Conservation (phyloP, 2,888 invertebrate genomes). For the Cheilosia soror region DNA sequence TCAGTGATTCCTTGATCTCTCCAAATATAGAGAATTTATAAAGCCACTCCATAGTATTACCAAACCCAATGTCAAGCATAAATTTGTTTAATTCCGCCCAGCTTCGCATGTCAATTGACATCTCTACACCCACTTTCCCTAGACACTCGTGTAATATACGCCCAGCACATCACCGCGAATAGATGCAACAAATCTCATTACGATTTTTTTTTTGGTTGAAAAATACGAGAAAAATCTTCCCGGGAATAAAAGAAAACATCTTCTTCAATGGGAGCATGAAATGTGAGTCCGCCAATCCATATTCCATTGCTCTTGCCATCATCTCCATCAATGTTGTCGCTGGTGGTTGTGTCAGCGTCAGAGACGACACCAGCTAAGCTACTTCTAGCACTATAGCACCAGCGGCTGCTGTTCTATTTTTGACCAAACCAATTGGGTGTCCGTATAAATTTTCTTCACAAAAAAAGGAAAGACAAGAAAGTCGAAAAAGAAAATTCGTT, state of each 20-base stretch:
- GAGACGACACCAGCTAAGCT: conserved; percentile 13
- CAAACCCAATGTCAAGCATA: conserved; percentile 22
- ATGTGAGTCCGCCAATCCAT: conserved; percentile 3
- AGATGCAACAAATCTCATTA: conserved; percentile 21
- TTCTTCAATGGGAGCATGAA: conserved; percentile 37
- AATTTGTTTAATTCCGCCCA: conserved; percentile 11
- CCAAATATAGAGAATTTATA: not conserved
- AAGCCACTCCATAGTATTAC: not conserved
- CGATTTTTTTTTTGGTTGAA: conserved; percentile 19
- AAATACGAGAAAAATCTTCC: conserved; percentile 20
- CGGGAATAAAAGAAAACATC: conserved; percentile 26
- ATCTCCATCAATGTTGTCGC: conserved; percentile 52
- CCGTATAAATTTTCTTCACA: conserved; percentile 47
- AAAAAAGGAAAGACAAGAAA: too few species aligned
- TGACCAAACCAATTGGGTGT: conserved; percentile 74
- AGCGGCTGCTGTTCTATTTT: conserved; percentile 69
- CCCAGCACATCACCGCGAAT: conserved; percentile 22
- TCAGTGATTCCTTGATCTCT: not conserved
- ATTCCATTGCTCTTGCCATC: conserved; percentile 36
- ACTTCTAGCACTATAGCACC: conserved; percentile 28
- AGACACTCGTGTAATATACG: conserved; percentile 39
- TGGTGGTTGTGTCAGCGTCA: conserved; percentile 39
- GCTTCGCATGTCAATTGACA: conserved; percentile 25
- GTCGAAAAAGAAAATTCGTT: conserved; percentile 32
- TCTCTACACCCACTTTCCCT: conserved; percentile 56